Base-by-base conservation (phyloP, 2,797 vertebrate genomes). In the Hemitrygon akajei region DNA sequence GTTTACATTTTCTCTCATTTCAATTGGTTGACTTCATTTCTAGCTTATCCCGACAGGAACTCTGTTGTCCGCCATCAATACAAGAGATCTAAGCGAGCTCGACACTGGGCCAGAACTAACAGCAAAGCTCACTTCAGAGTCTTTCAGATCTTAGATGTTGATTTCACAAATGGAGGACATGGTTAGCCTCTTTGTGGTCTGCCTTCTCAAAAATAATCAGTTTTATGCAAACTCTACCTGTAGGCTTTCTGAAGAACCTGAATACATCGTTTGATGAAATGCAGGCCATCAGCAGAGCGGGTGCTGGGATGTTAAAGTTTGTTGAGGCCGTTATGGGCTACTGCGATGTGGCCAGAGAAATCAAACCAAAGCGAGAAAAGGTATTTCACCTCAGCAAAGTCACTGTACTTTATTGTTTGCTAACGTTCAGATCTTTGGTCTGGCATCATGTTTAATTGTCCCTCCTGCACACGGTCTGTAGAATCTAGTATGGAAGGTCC, bases 291-390 rank as follows among this genome's bases (percentile, higher is more conserved):
- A 99, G 98, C 96, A 98, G 97, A 95, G 99, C 99, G 0, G 99
- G 99, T 25, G 96, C 98, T 89, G 99, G 98, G 73, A 98, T 99
- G 98, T 95, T 99, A 16, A 99, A 98, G 94, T 99, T 99, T 95
- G 98, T 99, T 0, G 98, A 98, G 94, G 98, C 98, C 3, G 97
- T 99, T 40, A 97, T 99, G 96, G 97, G 98, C 94, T 99, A 99
- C 96, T 99, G 98, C 94, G 98, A 99, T 0, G 98, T 99, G 37
- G 96, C 98, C 91, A 97, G 95, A 94, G 98, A 98, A 94, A 98
- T 99, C 95, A 99, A 98, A 95, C 99, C 98, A 0, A 99, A 99
- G 94, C 97, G 98, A 96, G 98, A 99, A 1, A 98, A 99, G 98
- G 99, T 99, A 96, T 16, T 93, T 14, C 6, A 0, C 0, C 0